phyloP scores from a whole-genome alignment of 2,797 vertebrate species.

The Anas bahamensis region DNA sequence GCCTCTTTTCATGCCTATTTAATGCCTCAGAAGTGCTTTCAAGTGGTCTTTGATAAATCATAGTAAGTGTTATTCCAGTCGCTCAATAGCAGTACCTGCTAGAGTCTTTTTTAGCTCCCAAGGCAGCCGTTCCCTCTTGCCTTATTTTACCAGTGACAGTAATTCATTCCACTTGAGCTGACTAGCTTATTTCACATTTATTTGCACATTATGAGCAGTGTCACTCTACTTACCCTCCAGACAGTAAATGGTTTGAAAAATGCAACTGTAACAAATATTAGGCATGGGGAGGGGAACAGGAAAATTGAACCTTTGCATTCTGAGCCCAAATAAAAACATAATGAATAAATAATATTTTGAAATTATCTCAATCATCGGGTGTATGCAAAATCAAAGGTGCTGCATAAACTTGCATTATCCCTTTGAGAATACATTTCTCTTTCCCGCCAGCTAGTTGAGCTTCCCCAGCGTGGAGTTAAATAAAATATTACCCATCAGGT shows the following conservation, averaged over 20 bases:
- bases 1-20: slow-evolving; percentile 85
- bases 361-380: slow-evolving; percentile 69
- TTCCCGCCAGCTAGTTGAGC: slow-evolving; percentile 66
- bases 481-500: slow-evolving; percentile 81
- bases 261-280: slow-evolving; percentile 76
- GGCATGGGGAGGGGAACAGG: slow-evolving; percentile 3
- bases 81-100: slow-evolving; percentile 83
- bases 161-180: slow-evolving; percentile 80
- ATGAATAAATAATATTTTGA: slow-evolving; percentile 78
- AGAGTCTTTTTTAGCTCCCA: slow-evolving; percentile 75
- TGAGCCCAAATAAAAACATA: slow-evolving; percentile 58
- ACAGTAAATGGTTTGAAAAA: slow-evolving; percentile 78
- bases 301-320: slow-evolving; percentile 58
- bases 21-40: slow-evolving; percentile 89
- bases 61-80: slow-evolving; percentile 83
- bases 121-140: slow-evolving; percentile 81
- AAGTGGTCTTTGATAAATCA: slow-evolving; percentile 92
- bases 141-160: slow-evolving; percentile 77
- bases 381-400: slow-evolving; percentile 69
- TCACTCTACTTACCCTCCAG: slow-evolving; percentile 78
- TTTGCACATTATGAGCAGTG: slow-evolving; percentile 76
- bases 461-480: slow-evolving; percentile 75
- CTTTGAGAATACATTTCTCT: slow-evolving; percentile 55
- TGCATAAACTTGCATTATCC: slow-evolving; percentile 66
- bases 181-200: slow-evolving; percentile 77